Evolutionary conservation across 2,797 vertebrate species (phyloP), one percentile per base, ranked within the genome.

Genomic region (Fistularia commersonii): DNA sequence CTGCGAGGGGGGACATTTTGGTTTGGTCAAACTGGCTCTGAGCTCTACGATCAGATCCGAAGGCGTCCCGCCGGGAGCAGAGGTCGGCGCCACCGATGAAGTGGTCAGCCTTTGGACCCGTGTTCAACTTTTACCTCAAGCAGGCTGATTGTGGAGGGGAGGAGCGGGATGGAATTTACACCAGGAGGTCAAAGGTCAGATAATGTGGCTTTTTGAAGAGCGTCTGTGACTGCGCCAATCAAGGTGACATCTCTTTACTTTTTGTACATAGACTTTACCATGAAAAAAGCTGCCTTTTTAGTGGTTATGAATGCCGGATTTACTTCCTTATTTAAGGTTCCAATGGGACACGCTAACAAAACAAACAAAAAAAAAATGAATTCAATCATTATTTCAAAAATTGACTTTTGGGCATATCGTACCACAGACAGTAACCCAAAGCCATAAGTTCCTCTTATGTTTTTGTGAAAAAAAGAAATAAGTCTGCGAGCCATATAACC

Each of bases 51-150:
- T 72, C 66, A 65, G 72, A 66, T 64, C 38, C 54, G 31, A 45
- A 79, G 41, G 62, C 55, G 41, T 61, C 61, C 42, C 64, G 51
- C 61, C 54, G 54, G 57, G 14, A 39, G 54, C 45, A 43, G 41
- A 55, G 45, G 63, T 70, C 41, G 54, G 66, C 7, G 14, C 60
- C 58, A 56, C 59, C 8, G 61, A 58, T 62, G 61, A 50, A 44
- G 53, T 51, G 57, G 66, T 64, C 55, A 62, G 52, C 64, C 47
- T 60, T 7, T 53, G 67, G 59, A 59, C 62, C 49, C 62, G 70
- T 50, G 68, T 32, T 44, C 62, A 71, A 80, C 54, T 60, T 67
- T 75, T 76, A 86, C 81, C 79, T 85, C 76, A 68, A 57, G 42
- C 32, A 37, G 49, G 64, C 68, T 49, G 56, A 76, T 69, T 59